These are phyloP conservation scores for Galeopsomyia nigrocyanea DNA, from an alignment of 2,888 invertebrate genomes.

Conservation along the genomic window DNA sequence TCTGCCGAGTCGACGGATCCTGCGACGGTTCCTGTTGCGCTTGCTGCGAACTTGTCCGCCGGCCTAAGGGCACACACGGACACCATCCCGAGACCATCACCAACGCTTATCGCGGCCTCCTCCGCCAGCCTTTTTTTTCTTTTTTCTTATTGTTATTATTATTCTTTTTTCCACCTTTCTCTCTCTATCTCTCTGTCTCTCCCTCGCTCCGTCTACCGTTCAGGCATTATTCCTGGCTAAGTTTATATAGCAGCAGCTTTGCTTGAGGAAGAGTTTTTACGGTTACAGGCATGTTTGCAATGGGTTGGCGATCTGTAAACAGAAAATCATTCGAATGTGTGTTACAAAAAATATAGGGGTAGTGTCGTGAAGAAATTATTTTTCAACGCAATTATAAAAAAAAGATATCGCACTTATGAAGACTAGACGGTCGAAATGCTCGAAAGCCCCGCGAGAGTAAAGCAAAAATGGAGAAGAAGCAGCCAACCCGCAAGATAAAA, in stretches of 20 bases:
- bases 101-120: constrained; percentile 58
- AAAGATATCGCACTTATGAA: neutral
- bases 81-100: constrained; percentile 70
- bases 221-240: neutral
- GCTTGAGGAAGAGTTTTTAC: too few relatives aligned
- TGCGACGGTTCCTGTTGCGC: constrained; percentile 48
- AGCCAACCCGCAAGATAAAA: constrained; percentile 17
- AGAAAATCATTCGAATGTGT: too few relatives aligned
- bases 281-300: too few relatives aligned
- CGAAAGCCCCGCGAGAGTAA: too few relatives aligned
- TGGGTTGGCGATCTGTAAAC: too few relatives aligned
- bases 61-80: constrained; percentile 70
- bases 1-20: constrained; percentile 43
- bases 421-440: neutral
- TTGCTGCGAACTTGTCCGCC: constrained; percentile 53
- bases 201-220: constrained; percentile 29
- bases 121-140: constrained; percentile 50
- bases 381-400: too few relatives aligned
- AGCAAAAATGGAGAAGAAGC: neutral
- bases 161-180: constrained; percentile 43
- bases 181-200: constrained; percentile 31
- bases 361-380: too few relatives aligned
- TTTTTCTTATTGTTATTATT: too few relatives aligned
- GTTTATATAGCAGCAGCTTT: too few relatives aligned
- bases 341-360: too few relatives aligned